Conservation (phyloP, 2,113 vertebrate species). For the Brachionichthys hirsutus region DNA sequence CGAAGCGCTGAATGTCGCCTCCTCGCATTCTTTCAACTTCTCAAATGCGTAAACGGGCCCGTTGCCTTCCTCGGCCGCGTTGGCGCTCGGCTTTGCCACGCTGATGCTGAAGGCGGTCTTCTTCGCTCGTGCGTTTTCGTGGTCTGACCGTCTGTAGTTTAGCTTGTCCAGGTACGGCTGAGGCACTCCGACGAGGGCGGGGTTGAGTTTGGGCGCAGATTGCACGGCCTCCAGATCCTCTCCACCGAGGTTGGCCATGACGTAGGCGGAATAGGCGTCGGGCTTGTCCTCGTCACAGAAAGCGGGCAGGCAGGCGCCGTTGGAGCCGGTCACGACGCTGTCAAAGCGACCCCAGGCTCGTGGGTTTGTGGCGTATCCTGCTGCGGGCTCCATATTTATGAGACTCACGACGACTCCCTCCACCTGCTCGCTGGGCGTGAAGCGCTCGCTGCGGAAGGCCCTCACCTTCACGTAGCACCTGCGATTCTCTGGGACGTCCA, state of each 20-base stretch:
- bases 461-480: slow-evolving; percentile 94
- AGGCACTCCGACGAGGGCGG: slow-evolving; percentile 88
- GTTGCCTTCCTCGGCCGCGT: slow-evolving; percentile 86
- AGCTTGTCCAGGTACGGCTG: slow-evolving; percentile 90
- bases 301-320: slow-evolving; percentile 90
- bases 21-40: slow-evolving; percentile 88
- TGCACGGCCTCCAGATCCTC: slow-evolving; percentile 92
- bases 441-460: slow-evolving; percentile 91
- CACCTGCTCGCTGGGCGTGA: slow-evolving; percentile 91
- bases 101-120: slow-evolving; percentile 94
- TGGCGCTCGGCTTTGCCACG: slow-evolving; percentile 88
- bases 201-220: slow-evolving; percentile 90
- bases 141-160: slow-evolving; percentile 91
- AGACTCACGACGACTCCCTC: slow-evolving; percentile 90
- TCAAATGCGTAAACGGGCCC: slow-evolving; percentile 93
- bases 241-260: slow-evolving; percentile 91
- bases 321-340: slow-evolving; percentile 89
- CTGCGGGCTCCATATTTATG: slow-evolving; percentile 91
- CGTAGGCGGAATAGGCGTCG: slow-evolving; percentile 88
- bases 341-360: slow-evolving; percentile 96
- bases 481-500: slow-evolving; percentile 93
- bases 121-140: slow-evolving; percentile 85
- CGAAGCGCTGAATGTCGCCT: slow-evolving; percentile 84
- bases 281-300: slow-evolving; percentile 91
- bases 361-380: slow-evolving; percentile 91